Conservation (phyloP, 2,113 vertebrate genomes). For the Triplophysa siluroides region DNA sequence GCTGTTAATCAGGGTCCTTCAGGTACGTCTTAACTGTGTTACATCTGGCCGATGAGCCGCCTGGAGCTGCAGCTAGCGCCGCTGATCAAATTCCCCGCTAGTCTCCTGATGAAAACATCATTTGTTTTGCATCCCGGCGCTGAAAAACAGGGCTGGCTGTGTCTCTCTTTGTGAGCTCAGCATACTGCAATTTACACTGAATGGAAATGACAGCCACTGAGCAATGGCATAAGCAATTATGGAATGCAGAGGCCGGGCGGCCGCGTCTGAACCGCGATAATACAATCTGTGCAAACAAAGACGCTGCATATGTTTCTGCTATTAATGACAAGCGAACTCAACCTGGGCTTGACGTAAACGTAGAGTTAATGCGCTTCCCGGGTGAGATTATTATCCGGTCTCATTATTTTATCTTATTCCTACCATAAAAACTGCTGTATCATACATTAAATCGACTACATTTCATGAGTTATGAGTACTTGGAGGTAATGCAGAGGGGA, state of each 20-base stretch:
- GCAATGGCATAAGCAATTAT: constrained; percentile 31
- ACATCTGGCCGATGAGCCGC: constrained; percentile 54
- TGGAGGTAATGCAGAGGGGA: constrained; percentile 60
- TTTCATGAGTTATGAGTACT: constrained; percentile 31
- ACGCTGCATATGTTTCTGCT: constrained; percentile 21
- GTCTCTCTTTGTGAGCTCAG: constrained; percentile 38
- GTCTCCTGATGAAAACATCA: constrained; percentile 51
- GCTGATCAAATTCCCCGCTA: constrained; percentile 51
- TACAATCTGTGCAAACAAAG: constrained; percentile 29
- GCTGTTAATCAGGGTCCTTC: constrained; percentile 56
- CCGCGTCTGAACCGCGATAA: constrained; percentile 1
- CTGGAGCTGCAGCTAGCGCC: constrained; percentile 48
- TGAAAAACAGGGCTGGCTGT: constrained; percentile 46
- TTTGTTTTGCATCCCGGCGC: constrained; percentile 47
- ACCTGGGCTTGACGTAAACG: constrained; percentile 2
- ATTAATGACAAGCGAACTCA: constrained; percentile 29
- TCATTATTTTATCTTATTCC: not conserved
- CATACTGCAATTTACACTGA: constrained; percentile 39
- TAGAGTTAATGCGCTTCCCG: not conserved
- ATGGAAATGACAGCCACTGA: constrained; percentile 43
- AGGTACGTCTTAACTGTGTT: constrained; percentile 53
- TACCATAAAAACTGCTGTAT: constrained; percentile 9
- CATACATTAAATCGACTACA: not conserved
- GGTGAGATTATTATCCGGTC: not conserved
- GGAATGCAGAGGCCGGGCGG: constrained; percentile 25